These are phyloP conservation scores for Pelusios castaneus DNA, from an alignment of 2,113 vertebrate genomes.

Conservation along the genomic window DNA sequence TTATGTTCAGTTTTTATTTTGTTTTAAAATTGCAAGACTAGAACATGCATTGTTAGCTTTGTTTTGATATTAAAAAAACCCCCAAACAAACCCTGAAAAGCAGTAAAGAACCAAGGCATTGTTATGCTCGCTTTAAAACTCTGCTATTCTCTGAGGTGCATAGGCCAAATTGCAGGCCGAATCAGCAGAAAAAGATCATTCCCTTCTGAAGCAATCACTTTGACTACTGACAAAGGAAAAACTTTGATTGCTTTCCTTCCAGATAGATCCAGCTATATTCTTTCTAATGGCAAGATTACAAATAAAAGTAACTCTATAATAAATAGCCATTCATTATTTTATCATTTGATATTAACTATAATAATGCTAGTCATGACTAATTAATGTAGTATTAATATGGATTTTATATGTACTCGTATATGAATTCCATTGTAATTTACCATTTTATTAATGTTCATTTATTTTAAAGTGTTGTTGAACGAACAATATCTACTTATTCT, in stretches of 20 bases:
- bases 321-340: slow-evolving; percentile 75
- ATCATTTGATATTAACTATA: slow-evolving; percentile 76
- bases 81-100: neutral
- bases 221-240: slow-evolving; percentile 30
- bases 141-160: neutral
- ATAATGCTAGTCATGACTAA: slow-evolving; percentile 76
- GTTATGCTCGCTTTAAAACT: neutral
- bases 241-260: slow-evolving; percentile 23
- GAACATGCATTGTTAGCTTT: neutral
- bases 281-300: slow-evolving; percentile 49
- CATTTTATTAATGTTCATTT: slow-evolving; percentile 77
- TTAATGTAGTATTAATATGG: slow-evolving; percentile 70
- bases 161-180: neutral
- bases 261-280: slow-evolving; percentile 26
- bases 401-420: slow-evolving; percentile 72
- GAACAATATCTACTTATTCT: slow-evolving; percentile 71
- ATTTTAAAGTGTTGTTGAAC: slow-evolving; percentile 75
- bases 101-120: neutral
- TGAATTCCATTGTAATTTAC: slow-evolving; percentile 74
- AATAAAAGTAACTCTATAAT: slow-evolving; percentile 57
- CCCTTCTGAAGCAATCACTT: slow-evolving; percentile 10
- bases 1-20: neutral
- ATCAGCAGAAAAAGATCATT: neutral
- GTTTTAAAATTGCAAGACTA: neutral
- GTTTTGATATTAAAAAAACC: neutral